phyloP scores from a whole-genome alignment of 2,888 invertebrate species.

The Prionchulus punctatus region DNA sequence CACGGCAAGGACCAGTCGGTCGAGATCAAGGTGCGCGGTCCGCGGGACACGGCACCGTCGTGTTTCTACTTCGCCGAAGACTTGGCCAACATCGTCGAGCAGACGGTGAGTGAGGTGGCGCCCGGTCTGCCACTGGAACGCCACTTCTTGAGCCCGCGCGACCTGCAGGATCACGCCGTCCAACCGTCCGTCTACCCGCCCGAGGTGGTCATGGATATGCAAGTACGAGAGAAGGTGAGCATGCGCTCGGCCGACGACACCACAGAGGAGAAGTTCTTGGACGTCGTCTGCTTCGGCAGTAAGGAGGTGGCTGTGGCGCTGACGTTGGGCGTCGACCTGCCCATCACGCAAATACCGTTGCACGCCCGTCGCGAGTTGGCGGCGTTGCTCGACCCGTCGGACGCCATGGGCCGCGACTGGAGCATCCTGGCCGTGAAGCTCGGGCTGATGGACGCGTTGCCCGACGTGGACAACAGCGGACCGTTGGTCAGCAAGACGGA shows the following conservation, averaged over 20 bases:
- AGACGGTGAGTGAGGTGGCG: conserved; percentile 47
- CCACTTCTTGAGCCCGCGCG: conserved; percentile 48
- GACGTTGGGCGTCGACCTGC: conserved; percentile 44
- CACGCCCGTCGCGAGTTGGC: conserved; percentile 42
- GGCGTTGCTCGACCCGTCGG: conserved; percentile 39
- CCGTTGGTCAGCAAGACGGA: conserved; percentile 34
- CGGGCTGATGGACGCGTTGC: conserved; percentile 42
- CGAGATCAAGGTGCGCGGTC: conserved; percentile 37
- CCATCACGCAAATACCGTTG: conserved; percentile 44
- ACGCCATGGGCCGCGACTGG: conserved; percentile 44
- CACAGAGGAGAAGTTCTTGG: conserved; percentile 42
- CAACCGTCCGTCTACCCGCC: conserved; percentile 17
- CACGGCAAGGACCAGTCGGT: conserved; percentile 37
- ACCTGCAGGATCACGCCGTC: conserved; percentile 32
- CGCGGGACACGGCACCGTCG: conserved; percentile 24
- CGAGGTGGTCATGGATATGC: conserved; percentile 35
- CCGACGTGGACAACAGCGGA: conserved; percentile 36
- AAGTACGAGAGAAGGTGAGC: conserved; percentile 19
- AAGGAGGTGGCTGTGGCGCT: conserved; percentile 37
- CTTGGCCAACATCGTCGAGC: conserved; percentile 47
- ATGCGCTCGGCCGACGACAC: conserved; percentile 31
- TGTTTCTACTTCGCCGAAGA: conserved; percentile 53
- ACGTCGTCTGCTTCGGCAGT: conserved; percentile 45
- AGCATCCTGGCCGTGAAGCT: conserved; percentile 42
- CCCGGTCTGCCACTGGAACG: conserved; percentile 51